These are phyloP conservation scores for Panzeria rudis DNA, from an alignment of 2,888 invertebrate genomes.

Conservation along the genomic window DNA sequence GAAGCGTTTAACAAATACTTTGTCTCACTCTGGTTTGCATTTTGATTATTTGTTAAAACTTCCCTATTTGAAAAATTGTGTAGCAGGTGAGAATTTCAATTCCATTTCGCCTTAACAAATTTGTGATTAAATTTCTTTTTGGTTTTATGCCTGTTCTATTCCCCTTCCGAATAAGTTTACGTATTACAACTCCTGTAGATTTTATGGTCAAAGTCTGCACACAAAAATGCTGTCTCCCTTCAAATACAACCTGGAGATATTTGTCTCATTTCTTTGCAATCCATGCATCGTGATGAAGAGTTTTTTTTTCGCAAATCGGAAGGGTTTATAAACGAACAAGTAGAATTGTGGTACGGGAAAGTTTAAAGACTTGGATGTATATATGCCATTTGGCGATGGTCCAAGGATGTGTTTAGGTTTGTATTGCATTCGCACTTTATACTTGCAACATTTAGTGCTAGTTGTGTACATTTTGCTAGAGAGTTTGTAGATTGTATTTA, in stretches of 20 bases:
- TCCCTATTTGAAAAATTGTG: not conserved
- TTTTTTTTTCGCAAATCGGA: slow-evolving; percentile 65
- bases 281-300: slow-evolving; percentile 75
- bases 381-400: slow-evolving; percentile 78
- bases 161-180: not conserved
- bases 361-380: slow-evolving; percentile 74
- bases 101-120: not conserved
- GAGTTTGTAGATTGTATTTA: slow-evolving; percentile 10
- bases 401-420: slow-evolving; percentile 78
- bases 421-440: slow-evolving; percentile 24
- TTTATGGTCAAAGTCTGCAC: slow-evolving; percentile 74
- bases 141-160: too few relatives aligned
- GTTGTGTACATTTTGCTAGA: slow-evolving; percentile 5
- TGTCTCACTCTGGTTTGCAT: not conserved
- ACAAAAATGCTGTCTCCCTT: slow-evolving; percentile 70
- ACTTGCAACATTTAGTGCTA: slow-evolving; percentile 5
- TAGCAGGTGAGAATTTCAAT: not conserved
- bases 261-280: slow-evolving; percentile 73
- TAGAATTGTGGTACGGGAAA: slow-evolving; percentile 66
- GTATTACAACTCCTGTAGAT: not conserved
- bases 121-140: slow-evolving; percentile 21
- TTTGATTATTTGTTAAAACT: not conserved
- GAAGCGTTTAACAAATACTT: not conserved
- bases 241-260: slow-evolving; percentile 70
- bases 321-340: slow-evolving; percentile 75